Percentiles rank a stretch among this genome's conserved stretches.
Evolutionary conservation across 1,140 invertebrate species (phyloP).

Genomic region (Drosophila saltans): DNA sequence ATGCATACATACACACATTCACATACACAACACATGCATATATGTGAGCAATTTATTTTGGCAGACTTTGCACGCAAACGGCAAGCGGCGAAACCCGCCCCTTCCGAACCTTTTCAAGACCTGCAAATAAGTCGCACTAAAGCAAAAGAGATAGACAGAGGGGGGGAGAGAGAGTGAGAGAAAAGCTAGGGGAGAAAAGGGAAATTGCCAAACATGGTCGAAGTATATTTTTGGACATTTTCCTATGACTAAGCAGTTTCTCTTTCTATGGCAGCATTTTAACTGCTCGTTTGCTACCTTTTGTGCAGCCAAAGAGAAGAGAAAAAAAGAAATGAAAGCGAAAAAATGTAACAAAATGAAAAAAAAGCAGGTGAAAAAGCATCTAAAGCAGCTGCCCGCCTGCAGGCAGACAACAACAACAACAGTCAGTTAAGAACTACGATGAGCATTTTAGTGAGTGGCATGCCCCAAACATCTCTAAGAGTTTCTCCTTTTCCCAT

Average conservation of each 20-base stretch:
- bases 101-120: background rate
- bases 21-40: background rate
- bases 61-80: slow-evolving; percentile 18
- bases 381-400: slow-evolving; percentile 20
- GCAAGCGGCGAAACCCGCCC: background rate
- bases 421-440: slow-evolving; percentile 12
- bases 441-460: slow-evolving; percentile 26
- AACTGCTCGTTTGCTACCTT: slow-evolving; percentile 26
- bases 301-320: slow-evolving; percentile 55
- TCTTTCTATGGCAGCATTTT: slow-evolving; percentile 9
- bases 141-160: background rate
- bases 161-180: background rate
- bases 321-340: slow-evolving; percentile 7
- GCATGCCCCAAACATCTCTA: slow-evolving; percentile 14
- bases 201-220: slow-evolving; percentile 13
- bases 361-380: slow-evolving; percentile 2
- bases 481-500: background rate
- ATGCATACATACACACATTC: background rate
- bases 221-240: slow-evolving; percentile 28
- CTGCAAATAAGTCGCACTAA: slow-evolving; percentile 14
- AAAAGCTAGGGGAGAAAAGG: background rate
- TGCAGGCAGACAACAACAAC: slow-evolving; percentile 16
- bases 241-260: slow-evolving; percentile 31
- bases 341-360: slow-evolving; percentile 1
- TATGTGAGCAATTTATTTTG: slow-evolving; percentile 22